Base-by-base conservation (phyloP, 2,888 invertebrate species). In the Dermolepida albohirtum region DNA sequence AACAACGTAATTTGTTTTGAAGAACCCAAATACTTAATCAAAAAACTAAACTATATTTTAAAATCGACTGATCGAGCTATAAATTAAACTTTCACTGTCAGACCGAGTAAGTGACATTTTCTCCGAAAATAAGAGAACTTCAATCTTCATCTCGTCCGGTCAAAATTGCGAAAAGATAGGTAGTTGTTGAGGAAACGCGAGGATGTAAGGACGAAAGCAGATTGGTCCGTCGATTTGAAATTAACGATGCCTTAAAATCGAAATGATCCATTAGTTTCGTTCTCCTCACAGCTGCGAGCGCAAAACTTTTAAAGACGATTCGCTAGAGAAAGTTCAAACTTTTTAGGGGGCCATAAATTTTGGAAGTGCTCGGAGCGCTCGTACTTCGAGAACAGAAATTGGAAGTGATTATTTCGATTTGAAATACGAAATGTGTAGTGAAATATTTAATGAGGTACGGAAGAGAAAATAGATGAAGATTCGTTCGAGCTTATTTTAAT, bases 261-360 rank as follows among this genome's bases (percentile, higher is more conserved):
- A 62, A 62, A 62, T 62, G 47, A 62, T 62, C 59, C 59, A 62
- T 62, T 62, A 62, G 59, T 62, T 62, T 62, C 44, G 47, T 47
- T 11, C 22, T 10, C 6, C 49, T 62, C 47, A 47, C 59, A 62
- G 59, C 29, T 62, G 59, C 34, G 59, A 14, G 29, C 59, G 16
- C 16, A 34, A 62, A 62, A 62, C 16, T 62, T 62, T 62, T 62
- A 62, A 62, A 34, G 49, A 34, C 34, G 47, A 62, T 62, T 34
- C 29, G 1, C 5, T 2, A 29, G 47, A n/a, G 47, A 29, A 47
- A 62, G 59, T 47, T 62, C 2, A 47, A 47, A 62, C 16, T 62
- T 62, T 62, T 62, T 49, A 47, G 34, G 34, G 16, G 59, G 16
- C 59, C 47, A 62, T 62, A 62, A 62, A 62, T 62, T 39, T 40